Conservation (phyloP, 2,888 invertebrate genomes). For the Hirudinaria manillensis region DNA sequence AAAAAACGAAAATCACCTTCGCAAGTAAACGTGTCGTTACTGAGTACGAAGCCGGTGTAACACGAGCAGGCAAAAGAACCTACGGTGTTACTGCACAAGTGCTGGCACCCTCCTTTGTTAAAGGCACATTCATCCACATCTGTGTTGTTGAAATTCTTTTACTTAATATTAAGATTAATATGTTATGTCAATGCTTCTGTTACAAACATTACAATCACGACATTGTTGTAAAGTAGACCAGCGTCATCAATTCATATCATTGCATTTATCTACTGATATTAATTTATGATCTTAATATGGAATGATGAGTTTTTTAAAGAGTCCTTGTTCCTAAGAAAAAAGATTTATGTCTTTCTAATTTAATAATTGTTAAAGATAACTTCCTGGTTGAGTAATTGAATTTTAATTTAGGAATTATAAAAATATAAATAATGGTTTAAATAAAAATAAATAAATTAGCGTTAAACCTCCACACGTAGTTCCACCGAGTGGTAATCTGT, state of each 20-base stretch:
- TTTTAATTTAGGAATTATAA: too few species aligned
- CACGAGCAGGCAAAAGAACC: conserved; percentile 37
- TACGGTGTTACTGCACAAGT: conserved; percentile 35
- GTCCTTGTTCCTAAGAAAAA: too few species aligned
- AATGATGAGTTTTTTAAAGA: too few species aligned
- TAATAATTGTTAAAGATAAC: too few species aligned
- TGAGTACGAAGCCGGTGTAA: conserved; percentile 33
- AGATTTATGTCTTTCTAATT: too few species aligned
- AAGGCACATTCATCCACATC: conserved; percentile 37
- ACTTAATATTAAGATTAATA: background rate
- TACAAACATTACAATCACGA: too few species aligned
- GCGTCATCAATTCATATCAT: too few species aligned
- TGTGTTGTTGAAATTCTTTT: conserved; percentile 21
- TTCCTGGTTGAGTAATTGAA: too few species aligned
- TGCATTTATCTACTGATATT: background rate
- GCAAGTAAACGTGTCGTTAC: conserved; percentile 32
- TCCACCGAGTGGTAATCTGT: conserved; percentile 35
- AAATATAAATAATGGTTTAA: too few species aligned
- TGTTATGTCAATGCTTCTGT: background rate
- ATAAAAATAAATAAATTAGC: too few species aligned
- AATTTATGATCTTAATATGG: background rate
- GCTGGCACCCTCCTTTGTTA: conserved; percentile 38
- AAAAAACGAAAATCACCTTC: conserved; percentile 25
- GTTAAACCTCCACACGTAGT: conserved; percentile 34
- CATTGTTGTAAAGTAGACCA: too few species aligned